Base-by-base conservation (phyloP, 2,888 invertebrate genomes). In the Athrips mouffetella region DNA sequence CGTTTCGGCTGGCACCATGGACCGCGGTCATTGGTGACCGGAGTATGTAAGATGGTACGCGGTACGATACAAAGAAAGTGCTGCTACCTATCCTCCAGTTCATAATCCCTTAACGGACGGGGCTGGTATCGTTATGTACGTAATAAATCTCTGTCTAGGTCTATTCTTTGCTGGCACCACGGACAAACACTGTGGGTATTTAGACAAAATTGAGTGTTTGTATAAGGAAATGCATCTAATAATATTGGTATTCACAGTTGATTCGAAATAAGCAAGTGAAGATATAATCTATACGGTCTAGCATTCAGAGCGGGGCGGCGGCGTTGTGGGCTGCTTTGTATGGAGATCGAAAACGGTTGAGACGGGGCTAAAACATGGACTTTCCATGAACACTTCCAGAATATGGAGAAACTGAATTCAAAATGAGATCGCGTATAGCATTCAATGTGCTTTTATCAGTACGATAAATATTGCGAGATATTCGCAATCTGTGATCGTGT, bases 271-370 rank as follows among this genome's bases (percentile, higher is more conserved):
- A 35, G 35, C 5, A 8, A n/a, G 18, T 20, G 4, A 29, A 27
- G 41, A 41, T 41, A 41, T 13, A 6, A 27, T 41, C 27, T 23
- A 27, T 13, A 27, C 27, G 27, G 41, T 20, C 20, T 2, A 10
- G 29, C 27, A 13, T 41, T 27, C 16, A 18, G n/a, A n/a, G n/a
- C n/a, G n/a, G n/a, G n/a, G 10, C 25, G 15, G 27, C 37, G 18
- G 10, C 20, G 2, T 3, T n/a, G n/a, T 11, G 10, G 30, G 8
- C 29, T n/a, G 25, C 41, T 41, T 41, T 41, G 41, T 41, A 41
- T 41, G 41, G 41, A 41, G 41, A 41, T 41, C 27, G 21, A 10
- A 6, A 39, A 8, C 18, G 16, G n/a, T n/a, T n/a, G n/a, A n/a
- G n/a, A n/a, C n/a, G 35, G 16, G 18, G 35, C 35, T 13, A 13